A percentile compares a stretch with the other conserved stretches of the same genome.
Evolutionary conservation across 2,888 invertebrate species (phyloP).

Genomic region (Lacanobia oleracea): DNA sequence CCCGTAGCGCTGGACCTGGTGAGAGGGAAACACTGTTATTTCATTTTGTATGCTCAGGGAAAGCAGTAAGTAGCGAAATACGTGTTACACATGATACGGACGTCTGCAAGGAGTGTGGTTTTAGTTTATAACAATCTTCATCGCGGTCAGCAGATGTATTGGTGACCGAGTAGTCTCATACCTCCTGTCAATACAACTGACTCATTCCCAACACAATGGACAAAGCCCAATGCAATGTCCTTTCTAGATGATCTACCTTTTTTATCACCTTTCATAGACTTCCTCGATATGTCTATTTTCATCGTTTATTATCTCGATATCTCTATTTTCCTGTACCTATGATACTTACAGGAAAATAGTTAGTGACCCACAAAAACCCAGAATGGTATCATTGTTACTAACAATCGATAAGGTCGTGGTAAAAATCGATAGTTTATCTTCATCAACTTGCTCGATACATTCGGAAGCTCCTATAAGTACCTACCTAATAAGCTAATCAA

Average conservation of each 20-base stretch:
- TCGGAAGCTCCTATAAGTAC: conserved; percentile 18
- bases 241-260: not conserved
- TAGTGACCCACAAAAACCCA: not conserved
- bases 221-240: not conserved
- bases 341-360: not conserved
- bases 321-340: too few species aligned
- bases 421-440: conserved; percentile 33
- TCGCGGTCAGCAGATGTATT: not conserved
- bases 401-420: too few species aligned
- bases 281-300: too few species aligned
- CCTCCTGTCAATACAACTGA: not conserved
- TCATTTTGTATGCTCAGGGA: not conserved
- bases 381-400: conserved; percentile 19
- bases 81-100: not conserved
- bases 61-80: not conserved
- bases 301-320: too few species aligned
- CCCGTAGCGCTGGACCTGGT: not conserved
- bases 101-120: not conserved
- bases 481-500: not conserved
- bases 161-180: not conserved
- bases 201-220: not conserved
- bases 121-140: not conserved
- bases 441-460: conserved; percentile 31
- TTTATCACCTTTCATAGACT: not conserved
- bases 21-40: not conserved